Percentiles rank a stretch among this genome's conserved stretches.
These are phyloP conservation scores for Maniola hyperantus DNA, from an alignment of 2,888 invertebrate genomes.

Conservation along the genomic window DNA sequence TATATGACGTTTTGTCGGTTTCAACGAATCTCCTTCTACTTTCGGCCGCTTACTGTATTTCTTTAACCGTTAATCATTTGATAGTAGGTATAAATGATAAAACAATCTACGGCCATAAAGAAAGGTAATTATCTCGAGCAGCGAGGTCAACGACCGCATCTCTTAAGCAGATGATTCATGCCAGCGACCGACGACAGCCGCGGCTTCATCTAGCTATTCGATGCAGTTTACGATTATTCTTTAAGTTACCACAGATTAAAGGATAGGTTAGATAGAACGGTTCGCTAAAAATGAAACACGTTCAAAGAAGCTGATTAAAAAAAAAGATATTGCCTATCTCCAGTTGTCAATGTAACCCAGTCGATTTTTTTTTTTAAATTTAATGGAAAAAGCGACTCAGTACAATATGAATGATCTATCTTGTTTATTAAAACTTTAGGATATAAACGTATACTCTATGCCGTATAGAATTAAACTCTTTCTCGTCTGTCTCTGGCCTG, in stretches of 20 bases:
- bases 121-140: not conserved
- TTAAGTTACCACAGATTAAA: not conserved
- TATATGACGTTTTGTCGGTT: too few relatives aligned
- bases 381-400: too few relatives aligned
- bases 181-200: not conserved
- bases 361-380: too few relatives aligned
- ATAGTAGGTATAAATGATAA: not conserved
- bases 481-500: too few relatives aligned
- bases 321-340: not conserved
- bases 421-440: too few relatives aligned
- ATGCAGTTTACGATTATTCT: constrained; percentile 4
- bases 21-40: too few relatives aligned
- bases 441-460: too few relatives aligned
- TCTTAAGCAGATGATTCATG: constrained; percentile 8
- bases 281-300: not conserved
- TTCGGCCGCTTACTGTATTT: too few relatives aligned
- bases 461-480: too few relatives aligned
- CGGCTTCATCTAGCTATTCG: constrained; percentile 4
- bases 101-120: not conserved
- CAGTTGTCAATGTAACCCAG: too few relatives aligned
- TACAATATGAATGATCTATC: too few relatives aligned
- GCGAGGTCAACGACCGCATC: not conserved
- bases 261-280: not conserved
- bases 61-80: constrained; percentile 1
- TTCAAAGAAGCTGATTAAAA: not conserved